phyloP scores from a whole-genome alignment of 1,140 invertebrate species.

The Stegodyphus dumicola region DNA sequence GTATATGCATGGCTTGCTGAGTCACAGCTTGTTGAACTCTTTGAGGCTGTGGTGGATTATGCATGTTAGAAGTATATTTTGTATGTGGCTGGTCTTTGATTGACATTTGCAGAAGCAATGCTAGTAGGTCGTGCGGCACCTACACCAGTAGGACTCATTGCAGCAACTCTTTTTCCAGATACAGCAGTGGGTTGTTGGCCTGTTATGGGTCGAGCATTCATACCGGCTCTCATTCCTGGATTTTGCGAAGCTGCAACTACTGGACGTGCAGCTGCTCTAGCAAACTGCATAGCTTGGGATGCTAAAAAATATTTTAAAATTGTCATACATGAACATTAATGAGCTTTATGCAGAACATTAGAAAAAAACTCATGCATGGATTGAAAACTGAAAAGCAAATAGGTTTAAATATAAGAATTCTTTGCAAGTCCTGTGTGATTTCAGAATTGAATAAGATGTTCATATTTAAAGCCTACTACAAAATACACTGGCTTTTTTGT shows the following conservation, averaged over 20 bases:
- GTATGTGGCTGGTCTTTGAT: slow-evolving; percentile 79
- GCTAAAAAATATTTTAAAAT: slow-evolving; percentile 68
- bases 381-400: too few species aligned
- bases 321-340: background rate
- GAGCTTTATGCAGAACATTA: too few species aligned
- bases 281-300: slow-evolving; percentile 76
- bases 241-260: slow-evolving; percentile 73
- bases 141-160: slow-evolving; percentile 68
- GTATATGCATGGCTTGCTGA: slow-evolving; percentile 74
- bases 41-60: slow-evolving; percentile 71
- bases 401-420: too few species aligned
- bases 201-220: slow-evolving; percentile 86
- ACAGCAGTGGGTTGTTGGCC: slow-evolving; percentile 68
- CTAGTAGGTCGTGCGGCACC: slow-evolving; percentile 70
- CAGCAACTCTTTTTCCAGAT: slow-evolving; percentile 42
- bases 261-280: slow-evolving; percentile 70
- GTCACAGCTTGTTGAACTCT: slow-evolving; percentile 72
- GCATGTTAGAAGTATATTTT: slow-evolving; percentile 80
- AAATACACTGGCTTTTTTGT: too few species aligned
- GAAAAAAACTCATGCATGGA: too few species aligned
- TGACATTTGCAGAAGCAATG: slow-evolving; percentile 66
- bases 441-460: too few species aligned
- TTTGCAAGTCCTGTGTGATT: too few species aligned
- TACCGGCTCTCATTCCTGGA: slow-evolving; percentile 78
- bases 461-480: too few species aligned